Evolutionary conservation across 2,888 invertebrate species (phyloP), one percentile per base, ranked within the genome.

Genomic region (Eucriotettix oculatus): DNA sequence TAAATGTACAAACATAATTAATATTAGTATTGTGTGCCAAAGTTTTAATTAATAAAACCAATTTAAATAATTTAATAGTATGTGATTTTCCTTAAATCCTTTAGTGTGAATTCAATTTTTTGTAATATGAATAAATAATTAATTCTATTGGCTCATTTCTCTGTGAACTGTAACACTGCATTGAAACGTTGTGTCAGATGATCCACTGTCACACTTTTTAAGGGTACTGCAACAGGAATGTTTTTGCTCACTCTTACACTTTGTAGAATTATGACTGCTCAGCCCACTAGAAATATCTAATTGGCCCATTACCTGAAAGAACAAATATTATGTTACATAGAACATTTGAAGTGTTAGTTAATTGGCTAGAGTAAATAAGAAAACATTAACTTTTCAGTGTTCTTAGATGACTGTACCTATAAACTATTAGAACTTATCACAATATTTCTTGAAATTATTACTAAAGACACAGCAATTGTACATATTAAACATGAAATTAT

Each of bases 121-220:
- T 12, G 1, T 5, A n/a, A 48, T 7, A 14, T 48, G n/a, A 5
- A 9, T 14, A n/a, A n/a, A 14, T 48, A 48, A 14, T 48, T n/a
- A 2, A 5, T 16, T 44, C 40, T 48, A 61, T 58, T 63, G 61
- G 40, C 61, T 64, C 64, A 64, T 64, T 63, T 76, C 75, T 62
- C 76, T 71, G 66, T 78, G 78, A 5, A 78, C 77, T n/a, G 74
- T 75, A 16, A 76, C 76, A 66, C 73, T 71, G 41, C 69, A 68
- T 54, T 68, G 65, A 54, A 69, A 67, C 12, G 67, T 68, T 52
- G 64, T 66, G 17, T 65, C 59, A 44, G 41, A n/a, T 16, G 52
- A 43, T 43, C 16, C 54, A 14, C 42, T 42, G 29, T 54, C 42
- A 14, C 42, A 17, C 10, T 58, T 54, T 10, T 29, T 29, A 41